These are phyloP conservation scores for Eretmocerus hayati DNA, from an alignment of 2,888 invertebrate genomes.

Conservation along the genomic window DNA sequence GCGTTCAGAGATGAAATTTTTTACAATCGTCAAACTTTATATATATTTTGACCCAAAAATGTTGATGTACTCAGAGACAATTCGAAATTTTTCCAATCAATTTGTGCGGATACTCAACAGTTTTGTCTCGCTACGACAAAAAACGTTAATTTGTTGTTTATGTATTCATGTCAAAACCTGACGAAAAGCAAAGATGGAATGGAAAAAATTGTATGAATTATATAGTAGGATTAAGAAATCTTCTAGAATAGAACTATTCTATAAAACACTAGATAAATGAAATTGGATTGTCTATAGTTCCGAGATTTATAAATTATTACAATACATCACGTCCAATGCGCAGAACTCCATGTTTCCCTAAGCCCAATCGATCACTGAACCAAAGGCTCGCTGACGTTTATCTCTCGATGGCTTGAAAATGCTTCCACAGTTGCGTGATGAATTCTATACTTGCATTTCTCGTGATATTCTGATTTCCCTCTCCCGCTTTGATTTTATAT, in stretches of 20 bases:
- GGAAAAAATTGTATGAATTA: conserved; percentile 25
- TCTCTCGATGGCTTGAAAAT: conserved; percentile 40
- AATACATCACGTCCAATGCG: conserved; percentile 40
- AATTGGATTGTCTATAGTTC: conserved; percentile 39
- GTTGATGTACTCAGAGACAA: not conserved
- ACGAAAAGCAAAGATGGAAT: conserved; percentile 27
- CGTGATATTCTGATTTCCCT: too few species aligned
- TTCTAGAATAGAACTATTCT: conserved; percentile 38
- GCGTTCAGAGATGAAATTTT: conserved; percentile 26
- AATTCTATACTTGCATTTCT: too few species aligned
- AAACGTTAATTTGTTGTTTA: conserved; percentile 39
- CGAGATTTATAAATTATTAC: conserved; percentile 46
- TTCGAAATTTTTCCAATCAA: too few species aligned
- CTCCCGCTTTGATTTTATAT: too few species aligned
- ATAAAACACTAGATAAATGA: conserved; percentile 42
- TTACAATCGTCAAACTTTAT: conserved; percentile 27
- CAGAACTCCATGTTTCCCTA: conserved; percentile 44
- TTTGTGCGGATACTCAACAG: too few species aligned
- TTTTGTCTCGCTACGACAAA: too few species aligned
- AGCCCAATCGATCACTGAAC: conserved; percentile 45
- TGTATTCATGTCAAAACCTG: conserved; percentile 32
- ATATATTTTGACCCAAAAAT: conserved; percentile 15
- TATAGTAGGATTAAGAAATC: conserved; percentile 29
- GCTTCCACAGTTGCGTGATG: conserved; percentile 30
- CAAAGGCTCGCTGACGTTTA: conserved; percentile 46